Conservation (phyloP, 2,113 vertebrate species). For the Limnothrissa miodon region DNA sequence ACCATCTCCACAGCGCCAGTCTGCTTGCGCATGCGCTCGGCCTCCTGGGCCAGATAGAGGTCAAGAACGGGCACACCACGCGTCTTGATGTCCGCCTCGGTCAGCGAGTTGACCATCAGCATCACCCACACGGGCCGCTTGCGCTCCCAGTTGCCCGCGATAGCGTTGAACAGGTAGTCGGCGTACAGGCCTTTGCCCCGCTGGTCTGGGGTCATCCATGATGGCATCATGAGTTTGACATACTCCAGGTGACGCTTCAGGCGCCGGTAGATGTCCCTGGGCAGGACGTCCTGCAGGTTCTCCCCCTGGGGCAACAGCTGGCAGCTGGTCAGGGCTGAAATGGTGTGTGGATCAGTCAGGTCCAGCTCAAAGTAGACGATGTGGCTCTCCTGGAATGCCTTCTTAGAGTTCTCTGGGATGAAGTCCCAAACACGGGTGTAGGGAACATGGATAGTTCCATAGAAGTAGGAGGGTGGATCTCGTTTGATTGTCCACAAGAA, state of each 20-base stretch:
- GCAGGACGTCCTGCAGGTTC: constrained; percentile 84
- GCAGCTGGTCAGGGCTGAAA: constrained; percentile 81
- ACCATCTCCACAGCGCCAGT: constrained; percentile 86
- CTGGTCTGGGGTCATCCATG: constrained; percentile 88
- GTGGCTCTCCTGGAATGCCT: constrained; percentile 84
- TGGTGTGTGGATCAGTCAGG: constrained; percentile 82
- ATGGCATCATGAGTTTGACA: constrained; percentile 86
- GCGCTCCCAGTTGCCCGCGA: constrained; percentile 86
- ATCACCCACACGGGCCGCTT: constrained; percentile 89
- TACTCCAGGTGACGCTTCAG: constrained; percentile 85
- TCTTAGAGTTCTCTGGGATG: constrained; percentile 85
- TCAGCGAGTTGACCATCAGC: constrained; percentile 89
- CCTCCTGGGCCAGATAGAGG: constrained; percentile 87
- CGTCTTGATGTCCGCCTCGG: constrained; percentile 81
- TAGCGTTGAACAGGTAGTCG: constrained; percentile 88
- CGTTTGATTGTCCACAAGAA: constrained; percentile 90
- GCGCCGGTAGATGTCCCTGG: constrained; percentile 76
- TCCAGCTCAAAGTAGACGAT: constrained; percentile 86
- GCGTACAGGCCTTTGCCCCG: constrained; percentile 83
- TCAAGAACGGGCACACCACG: constrained; percentile 82
- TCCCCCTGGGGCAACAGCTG: constrained; percentile 82
- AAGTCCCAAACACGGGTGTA: constrained; percentile 88
- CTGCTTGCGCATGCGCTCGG: constrained; percentile 80
- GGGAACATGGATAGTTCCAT: constrained; percentile 85
- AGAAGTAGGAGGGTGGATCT: constrained; percentile 85